These are phyloP conservation scores for Aelia acuminata DNA, from an alignment of 2,888 invertebrate species.

Conservation along the genomic window DNA sequence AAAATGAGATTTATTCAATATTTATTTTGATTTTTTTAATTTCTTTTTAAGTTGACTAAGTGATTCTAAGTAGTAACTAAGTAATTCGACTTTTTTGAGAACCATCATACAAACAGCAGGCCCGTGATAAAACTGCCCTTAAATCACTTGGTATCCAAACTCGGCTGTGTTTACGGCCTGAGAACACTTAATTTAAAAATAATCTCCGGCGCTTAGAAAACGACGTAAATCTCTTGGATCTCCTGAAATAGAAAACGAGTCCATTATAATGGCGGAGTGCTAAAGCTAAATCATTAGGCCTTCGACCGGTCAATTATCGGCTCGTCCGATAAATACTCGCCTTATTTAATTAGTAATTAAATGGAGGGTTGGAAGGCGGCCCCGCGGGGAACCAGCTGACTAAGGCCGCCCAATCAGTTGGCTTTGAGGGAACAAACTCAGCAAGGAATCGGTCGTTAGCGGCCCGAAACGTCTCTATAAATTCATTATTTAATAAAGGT, in stretches of 20 bases:
- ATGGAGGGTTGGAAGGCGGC: not conserved
- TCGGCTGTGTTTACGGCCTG: not conserved
- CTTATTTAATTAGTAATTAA: slow-evolving; percentile 39
- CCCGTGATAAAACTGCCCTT: not conserved
- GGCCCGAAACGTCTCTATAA: not conserved
- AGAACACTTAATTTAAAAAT: slow-evolving; percentile 1
- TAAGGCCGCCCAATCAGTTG: not conserved
- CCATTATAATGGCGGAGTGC: not conserved
- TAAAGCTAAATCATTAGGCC: not conserved
- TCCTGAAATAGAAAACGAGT: not conserved
- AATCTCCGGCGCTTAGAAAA: not conserved
- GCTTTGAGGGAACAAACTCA: not conserved
- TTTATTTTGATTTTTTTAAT: no score
- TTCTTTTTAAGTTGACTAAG: no score
- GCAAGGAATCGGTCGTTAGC: not conserved
- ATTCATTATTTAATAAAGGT: not conserved
- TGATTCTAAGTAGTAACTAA: no score
- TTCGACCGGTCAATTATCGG: not conserved
- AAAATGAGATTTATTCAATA: no score
- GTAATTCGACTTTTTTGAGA: not conserved
- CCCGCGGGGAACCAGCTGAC: not conserved
- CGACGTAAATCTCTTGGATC: not conserved
- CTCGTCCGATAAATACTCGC: not conserved
- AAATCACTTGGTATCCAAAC: slow-evolving; percentile 6
- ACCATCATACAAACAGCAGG: not conserved